Base-by-base conservation (phyloP, 2,113 vertebrate species). In the Campylomormyrus tamandua region DNA sequence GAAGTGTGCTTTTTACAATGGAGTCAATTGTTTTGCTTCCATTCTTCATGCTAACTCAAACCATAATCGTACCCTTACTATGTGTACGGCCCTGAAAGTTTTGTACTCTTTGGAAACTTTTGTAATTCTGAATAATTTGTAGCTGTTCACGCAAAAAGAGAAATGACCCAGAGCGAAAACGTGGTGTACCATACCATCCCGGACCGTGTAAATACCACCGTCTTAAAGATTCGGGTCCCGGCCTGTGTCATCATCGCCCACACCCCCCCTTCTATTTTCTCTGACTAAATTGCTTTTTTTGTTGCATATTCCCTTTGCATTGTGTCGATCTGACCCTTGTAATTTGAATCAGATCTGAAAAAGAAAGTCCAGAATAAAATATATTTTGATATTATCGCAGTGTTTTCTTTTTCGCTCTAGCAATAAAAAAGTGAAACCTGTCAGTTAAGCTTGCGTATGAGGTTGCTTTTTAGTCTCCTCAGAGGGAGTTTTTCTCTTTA, bases 301-400 rank as follows among this genome's bases (percentile, higher is more conserved):
- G 97, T 96, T 97, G 96, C 97, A 93, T 95, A 96, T 96, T 95
- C 96, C 97, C 96, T 97, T 97, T 97, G 95, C 96, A 95, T 96
- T 97, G 96, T 97, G 96, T 97, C 96, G 97, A 97, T 98, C 98
- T 98, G 98, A 98, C 97, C 97, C 97, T 97, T 98, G 97, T 97
- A 97, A 97, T 97, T 98, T 97, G 96, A 97, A 97, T 98, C 97
- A 96, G 97, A 98, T 98, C 97, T 96, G 96, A 97, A 97, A 94
- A 97, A 96, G 93, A 95, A 97, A 97, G 97, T 98, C 97, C 98
- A 98, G 97, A 99, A 99, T 99, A 99, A 99, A 99, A 98, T 99
- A 97, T 99, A 99, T 99, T 99, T 99, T 99, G 98, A 99, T 99
- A 99, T 90, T 70, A 77, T 15, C 88, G 1, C 1, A 35, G 77